phyloP scores from a whole-genome alignment of 1,140 invertebrate genomes.

The Lepidostoma basale region DNA sequence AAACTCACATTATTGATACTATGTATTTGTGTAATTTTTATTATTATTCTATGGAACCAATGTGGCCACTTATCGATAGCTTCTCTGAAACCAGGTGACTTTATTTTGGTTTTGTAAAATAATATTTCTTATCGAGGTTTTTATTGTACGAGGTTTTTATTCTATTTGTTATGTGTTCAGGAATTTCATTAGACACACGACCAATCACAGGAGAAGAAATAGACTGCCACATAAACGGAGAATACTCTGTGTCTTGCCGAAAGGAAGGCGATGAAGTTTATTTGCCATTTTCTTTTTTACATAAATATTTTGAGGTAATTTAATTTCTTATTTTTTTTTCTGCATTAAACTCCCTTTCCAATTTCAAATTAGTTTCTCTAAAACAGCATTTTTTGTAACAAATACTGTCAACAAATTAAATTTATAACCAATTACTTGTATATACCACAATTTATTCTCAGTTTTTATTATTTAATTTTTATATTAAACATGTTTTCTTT shows the following conservation, averaged over 20 bases:
- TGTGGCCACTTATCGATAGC: conserved; percentile 48
- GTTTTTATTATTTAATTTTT: too few relatives aligned
- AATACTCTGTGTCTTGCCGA: conserved; percentile 82
- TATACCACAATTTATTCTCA: too few relatives aligned
- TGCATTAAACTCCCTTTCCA: background rate
- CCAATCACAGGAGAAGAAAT: conserved; percentile 69
- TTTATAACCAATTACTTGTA: too few relatives aligned
- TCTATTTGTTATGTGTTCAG: conserved; percentile 29
- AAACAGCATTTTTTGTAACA: too few relatives aligned
- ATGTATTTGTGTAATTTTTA: conserved; percentile 51
- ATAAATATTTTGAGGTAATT: conserved; percentile 91
- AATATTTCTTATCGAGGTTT: background rate
- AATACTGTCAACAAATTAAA: too few relatives aligned
- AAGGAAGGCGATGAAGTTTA: conserved; percentile 88
- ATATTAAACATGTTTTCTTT: too few relatives aligned
- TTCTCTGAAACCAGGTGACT: conserved; percentile 40
- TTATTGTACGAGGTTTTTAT: too few relatives aligned
- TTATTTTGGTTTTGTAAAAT: background rate
- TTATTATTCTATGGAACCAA: conserved; percentile 57
- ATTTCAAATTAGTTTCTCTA: background rate
- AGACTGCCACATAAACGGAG: conserved; percentile 89
- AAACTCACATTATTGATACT: conserved; percentile 53
- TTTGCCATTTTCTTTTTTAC: conserved; percentile 90
- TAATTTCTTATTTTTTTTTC: background rate
- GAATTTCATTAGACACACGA: conserved; percentile 33